These are phyloP conservation scores for Apodemus speciosus DNA, from an alignment of 2,113 vertebrate species.

Conservation along the genomic window DNA sequence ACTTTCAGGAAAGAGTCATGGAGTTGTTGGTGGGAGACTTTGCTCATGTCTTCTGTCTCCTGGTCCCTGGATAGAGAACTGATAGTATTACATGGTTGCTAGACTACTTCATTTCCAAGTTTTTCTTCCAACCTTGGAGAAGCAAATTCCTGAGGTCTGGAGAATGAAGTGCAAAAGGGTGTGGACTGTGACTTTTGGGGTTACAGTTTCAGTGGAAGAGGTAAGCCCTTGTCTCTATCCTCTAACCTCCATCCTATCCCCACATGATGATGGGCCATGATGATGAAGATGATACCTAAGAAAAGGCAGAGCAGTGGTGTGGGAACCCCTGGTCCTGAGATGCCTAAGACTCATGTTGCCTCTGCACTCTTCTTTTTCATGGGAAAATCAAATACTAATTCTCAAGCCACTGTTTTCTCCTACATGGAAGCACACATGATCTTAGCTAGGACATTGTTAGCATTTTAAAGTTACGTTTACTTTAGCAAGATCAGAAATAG, in stretches of 20 bases:
- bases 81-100: not conserved
- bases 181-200: not conserved
- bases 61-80: not conserved
- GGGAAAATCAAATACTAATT: not conserved
- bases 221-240: not conserved
- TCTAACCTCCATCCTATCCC: accelerated
- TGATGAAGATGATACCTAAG: accelerated
- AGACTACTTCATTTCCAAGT: not conserved
- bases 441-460: not conserved
- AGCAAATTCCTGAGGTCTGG: not conserved
- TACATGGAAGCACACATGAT: not conserved
- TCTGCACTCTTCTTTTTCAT: not conserved
- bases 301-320: not conserved
- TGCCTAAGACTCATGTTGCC: too few species aligned
- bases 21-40: not conserved
- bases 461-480: not conserved
- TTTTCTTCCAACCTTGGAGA: not conserved
- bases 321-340: not conserved
- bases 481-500: not conserved
- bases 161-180: accelerated
- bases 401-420: not conserved
- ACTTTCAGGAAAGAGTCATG: not conserved
- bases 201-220: too few species aligned
- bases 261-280: accelerated
- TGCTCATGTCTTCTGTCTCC: accelerated